Evolutionary conservation across 1,140 invertebrate species (phyloP).

Genomic region (Schlechtendalia chinensis): DNA sequence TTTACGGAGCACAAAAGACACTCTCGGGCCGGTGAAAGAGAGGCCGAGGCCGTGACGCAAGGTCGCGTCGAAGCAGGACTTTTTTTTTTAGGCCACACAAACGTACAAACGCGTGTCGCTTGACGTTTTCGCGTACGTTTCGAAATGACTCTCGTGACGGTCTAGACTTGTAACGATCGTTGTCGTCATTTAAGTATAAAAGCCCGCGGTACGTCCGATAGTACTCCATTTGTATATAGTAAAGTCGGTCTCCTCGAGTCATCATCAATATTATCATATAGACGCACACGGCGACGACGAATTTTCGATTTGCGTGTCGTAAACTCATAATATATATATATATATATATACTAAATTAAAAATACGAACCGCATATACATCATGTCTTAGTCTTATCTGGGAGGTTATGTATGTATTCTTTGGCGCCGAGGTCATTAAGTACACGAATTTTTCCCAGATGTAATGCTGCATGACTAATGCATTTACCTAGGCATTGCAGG

Average conservation of each 20-base stretch:
- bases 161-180: too few relatives aligned
- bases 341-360: too few relatives aligned
- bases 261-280: too few relatives aligned
- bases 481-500: constrained; percentile 12
- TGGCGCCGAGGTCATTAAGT: constrained; percentile 39
- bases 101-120: not conserved
- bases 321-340: not conserved
- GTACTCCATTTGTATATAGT: too few relatives aligned
- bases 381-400: constrained; percentile 25
- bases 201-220: too few relatives aligned
- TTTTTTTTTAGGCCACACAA: constrained; percentile 38
- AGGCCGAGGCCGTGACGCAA: constrained; percentile 34
- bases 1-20: constrained; percentile 15
- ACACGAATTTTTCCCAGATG: constrained; percentile 49
- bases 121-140: constrained; percentile 5
- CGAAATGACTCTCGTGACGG: constrained; percentile 14
- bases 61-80: constrained; percentile 18
- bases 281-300: too few relatives aligned
- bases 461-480: constrained; percentile 45
- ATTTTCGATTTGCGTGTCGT: constrained; percentile 9
- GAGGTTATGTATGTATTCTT: constrained; percentile 23
- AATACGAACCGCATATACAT: not conserved
- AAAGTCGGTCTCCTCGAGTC: too few relatives aligned
- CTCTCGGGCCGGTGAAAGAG: not conserved
- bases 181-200: too few relatives aligned